Base-by-base conservation (phyloP, 2,888 invertebrate genomes). In the Eumerus sabulonum region DNA sequence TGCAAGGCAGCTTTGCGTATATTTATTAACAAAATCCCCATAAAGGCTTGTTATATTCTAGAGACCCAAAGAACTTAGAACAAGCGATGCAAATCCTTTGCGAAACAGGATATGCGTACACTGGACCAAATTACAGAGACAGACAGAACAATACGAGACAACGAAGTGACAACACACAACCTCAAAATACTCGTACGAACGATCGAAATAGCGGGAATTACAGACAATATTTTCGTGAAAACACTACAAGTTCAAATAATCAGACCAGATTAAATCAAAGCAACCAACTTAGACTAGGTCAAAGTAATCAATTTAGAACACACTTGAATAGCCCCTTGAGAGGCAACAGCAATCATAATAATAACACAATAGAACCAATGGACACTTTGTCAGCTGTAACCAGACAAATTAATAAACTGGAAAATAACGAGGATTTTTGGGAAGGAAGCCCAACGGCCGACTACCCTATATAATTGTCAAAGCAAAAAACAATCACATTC, bases 31-130 rank as follows among this genome's bases (percentile, higher is more conserved):
- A 71, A 71, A 62, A 51, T 71, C 1, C 67, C 50, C 45, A 71
- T 64, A 64, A 53, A 42, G 54, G 66, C 0, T 63, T 81, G 38
- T 17, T 82, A 16, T 27, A 59, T 1, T 81, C 60, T n/a, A 66
- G 74, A 42, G 59, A 81, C 7, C 79, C 82, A 0, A 44, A 48
- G 12, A 64, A 64, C 18, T 19, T 81, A 38, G 68, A 82, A 40
- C 19, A 57, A 17, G 76, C 81, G 0, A 76, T 81, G 13, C 54
- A 76, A 63, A 76, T 82, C 27, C 36, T 81, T 7, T 59, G n/a
- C n/a, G n/a, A n/a, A n/a, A n/a, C n/a, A n/a, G n/a, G n/a, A n/a
- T n/a, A n/a, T n/a, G n/a, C n/a, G n/a, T n/a, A n/a, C n/a, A n/a
- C 27, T 27, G 27, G 27, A 27, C 27, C 2, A 27, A 27, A 7